Percentiles rank a stretch among this genome's conserved stretches.
phyloP scores from a whole-genome alignment of 2,888 invertebrate genomes.

The Lottia scabra region DNA sequence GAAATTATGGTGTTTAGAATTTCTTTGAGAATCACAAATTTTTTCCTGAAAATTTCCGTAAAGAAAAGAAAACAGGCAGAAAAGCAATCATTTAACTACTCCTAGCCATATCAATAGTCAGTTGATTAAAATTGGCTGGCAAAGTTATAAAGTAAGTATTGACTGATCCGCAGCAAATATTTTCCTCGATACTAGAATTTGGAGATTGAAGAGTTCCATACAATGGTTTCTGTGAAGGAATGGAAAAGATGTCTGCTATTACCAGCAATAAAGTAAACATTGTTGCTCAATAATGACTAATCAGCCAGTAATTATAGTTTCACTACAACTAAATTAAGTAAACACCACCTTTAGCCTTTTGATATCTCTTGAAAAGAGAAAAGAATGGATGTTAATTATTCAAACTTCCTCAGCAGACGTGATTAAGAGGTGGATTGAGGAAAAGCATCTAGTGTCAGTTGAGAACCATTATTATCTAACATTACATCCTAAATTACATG shows the following conservation, averaged over 20 bases:
- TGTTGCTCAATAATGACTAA: slow-evolving; percentile 4
- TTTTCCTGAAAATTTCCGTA: too few relatives aligned
- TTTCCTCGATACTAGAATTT: neutral
- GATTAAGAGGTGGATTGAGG: neutral
- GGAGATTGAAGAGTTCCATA: neutral
- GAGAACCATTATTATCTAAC: neutral
- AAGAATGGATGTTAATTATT: neutral
- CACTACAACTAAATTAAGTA: neutral
- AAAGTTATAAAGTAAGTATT: neutral
- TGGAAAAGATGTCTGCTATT: neutral
- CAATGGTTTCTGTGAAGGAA: neutral
- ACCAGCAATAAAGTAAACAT: neutral
- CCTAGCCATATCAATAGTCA: too few relatives aligned
- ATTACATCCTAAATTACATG: neutral
- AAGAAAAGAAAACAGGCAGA: too few relatives aligned
- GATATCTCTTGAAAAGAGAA: neutral
- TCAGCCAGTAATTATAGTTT: neutral
- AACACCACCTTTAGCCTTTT: slow-evolving; percentile 4
- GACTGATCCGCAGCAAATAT: neutral
- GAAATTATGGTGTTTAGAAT: neutral
- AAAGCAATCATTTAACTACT: too few relatives aligned
- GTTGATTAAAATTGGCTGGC: too few relatives aligned
- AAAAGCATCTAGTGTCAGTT: slow-evolving; percentile 1
- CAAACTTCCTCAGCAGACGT: slow-evolving; percentile 2
- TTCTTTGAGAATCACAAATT: too few relatives aligned